phyloP scores from a whole-genome alignment of 2,888 invertebrate species.

The Synanthedon formicaeformis region DNA sequence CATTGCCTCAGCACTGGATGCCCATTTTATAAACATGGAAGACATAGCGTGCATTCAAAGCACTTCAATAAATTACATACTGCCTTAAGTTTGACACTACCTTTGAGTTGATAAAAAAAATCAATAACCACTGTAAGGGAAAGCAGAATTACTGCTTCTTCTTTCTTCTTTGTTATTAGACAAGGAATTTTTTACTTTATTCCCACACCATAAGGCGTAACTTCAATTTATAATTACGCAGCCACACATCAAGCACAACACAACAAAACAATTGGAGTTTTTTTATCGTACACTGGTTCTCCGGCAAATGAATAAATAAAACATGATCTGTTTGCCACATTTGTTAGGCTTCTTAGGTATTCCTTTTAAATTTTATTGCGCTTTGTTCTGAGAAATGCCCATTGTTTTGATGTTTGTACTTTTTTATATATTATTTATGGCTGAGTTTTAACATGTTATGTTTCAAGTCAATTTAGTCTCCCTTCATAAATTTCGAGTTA shows the following conservation, averaged over 20 bases:
- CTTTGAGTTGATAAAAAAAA: too few relatives aligned
- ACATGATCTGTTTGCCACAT: conserved; percentile 5
- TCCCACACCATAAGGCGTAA: background rate
- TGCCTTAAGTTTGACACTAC: too few relatives aligned
- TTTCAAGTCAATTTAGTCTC: too few relatives aligned
- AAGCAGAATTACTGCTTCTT: too few relatives aligned
- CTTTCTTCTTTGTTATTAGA: background rate
- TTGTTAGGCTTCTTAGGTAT: background rate
- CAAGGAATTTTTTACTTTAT: background rate
- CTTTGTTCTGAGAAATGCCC: background rate
- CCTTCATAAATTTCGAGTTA: too few relatives aligned
- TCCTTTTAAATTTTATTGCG: background rate
- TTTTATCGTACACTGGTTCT: conserved; percentile 1
- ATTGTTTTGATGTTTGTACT: conserved; percentile 1
- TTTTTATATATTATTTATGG: background rate
- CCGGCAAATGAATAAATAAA: conserved; percentile 5
- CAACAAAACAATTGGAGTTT: conserved; percentile 2
- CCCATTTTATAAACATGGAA: too few relatives aligned
- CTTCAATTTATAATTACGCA: background rate
- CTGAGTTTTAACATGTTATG: too few relatives aligned
- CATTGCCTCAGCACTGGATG: too few relatives aligned
- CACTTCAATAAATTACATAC: too few relatives aligned
- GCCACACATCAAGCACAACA: background rate
- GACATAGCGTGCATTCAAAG: too few relatives aligned
- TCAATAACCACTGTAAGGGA: too few relatives aligned